phyloP scores from a whole-genome alignment of 2,113 vertebrate genomes.

The Sciurus niger region DNA sequence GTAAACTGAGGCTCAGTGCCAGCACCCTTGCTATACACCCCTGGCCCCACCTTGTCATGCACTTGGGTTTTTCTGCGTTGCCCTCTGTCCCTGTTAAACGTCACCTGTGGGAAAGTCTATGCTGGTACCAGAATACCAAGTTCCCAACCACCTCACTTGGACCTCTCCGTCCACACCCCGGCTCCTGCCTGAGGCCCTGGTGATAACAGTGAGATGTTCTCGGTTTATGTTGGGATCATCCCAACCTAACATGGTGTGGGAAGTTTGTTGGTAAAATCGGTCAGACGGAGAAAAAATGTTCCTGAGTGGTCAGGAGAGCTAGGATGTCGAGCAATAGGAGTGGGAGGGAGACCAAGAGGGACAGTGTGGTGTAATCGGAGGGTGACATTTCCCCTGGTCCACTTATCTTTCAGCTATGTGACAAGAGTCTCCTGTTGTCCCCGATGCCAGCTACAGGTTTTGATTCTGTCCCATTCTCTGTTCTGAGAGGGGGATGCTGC shows the following conservation, averaged over 20 bases:
- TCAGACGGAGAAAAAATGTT: background rate
- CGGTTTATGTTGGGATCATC: background rate
- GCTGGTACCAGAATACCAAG: background rate
- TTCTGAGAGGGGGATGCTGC: background rate
- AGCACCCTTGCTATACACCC: background rate
- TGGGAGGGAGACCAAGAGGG: background rate
- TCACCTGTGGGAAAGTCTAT: background rate
- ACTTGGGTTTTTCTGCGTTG: background rate
- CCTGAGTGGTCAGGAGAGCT: background rate
- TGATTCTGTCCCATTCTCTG: background rate
- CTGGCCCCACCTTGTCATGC: background rate
- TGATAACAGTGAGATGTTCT: background rate
- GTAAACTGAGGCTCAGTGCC: too few relatives aligned
- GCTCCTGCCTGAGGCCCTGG: background rate
- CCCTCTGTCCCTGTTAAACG: background rate
- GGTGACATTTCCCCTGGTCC: background rate
- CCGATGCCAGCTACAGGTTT: background rate
- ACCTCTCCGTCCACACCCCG: background rate
- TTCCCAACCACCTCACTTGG: background rate
- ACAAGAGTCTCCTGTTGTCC: background rate
- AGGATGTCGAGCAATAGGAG: background rate
- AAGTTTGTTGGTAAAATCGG: background rate
- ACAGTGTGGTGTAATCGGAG: fast-evolving
- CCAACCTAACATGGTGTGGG: background rate
- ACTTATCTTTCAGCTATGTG: background rate